Conservation (phyloP, 2,797 vertebrate genomes). For the Mastacembelus armatus region DNA sequence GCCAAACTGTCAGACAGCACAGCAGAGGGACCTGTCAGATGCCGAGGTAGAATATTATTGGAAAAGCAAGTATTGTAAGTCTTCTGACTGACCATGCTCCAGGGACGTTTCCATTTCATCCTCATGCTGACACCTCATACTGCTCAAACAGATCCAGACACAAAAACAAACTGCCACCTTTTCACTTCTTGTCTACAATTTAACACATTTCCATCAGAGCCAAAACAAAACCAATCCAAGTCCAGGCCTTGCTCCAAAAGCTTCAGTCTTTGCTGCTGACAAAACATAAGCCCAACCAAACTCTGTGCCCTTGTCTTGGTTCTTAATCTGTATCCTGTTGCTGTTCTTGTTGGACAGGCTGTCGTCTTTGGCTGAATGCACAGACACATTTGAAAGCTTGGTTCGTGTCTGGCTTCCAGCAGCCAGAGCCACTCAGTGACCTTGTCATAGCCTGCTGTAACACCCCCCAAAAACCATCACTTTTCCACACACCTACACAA, state of each 20-base stretch:
- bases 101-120: constrained; percentile 26
- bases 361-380: constrained; percentile 36
- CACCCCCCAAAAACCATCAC: constrained; percentile 6
- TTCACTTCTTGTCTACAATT: constrained; percentile 24
- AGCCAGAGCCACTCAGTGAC: constrained; percentile 26
- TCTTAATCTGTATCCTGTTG: constrained; percentile 27
- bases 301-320: constrained; percentile 19
- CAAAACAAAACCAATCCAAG: constrained; percentile 37
- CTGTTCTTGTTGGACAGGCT: constrained; percentile 32
- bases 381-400: constrained; percentile 22
- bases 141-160: constrained; percentile 18
- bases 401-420: constrained; percentile 19
- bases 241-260: constrained; percentile 23
- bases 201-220: constrained; percentile 42
- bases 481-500: constrained; percentile 21
- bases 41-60: background rate
- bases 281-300: too few relatives aligned
- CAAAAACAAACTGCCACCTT: constrained; percentile 17
- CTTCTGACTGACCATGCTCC: constrained; percentile 8
- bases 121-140: constrained; percentile 9
- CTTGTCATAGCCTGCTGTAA: constrained; percentile 36
- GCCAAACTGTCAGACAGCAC: constrained; percentile 33
- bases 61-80: background rate
- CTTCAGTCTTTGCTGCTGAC: too few relatives aligned
- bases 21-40: constrained; percentile 12